Conservation (phyloP, 2,797 vertebrate species). For the Ctenochaetus hawaiiensis region DNA sequence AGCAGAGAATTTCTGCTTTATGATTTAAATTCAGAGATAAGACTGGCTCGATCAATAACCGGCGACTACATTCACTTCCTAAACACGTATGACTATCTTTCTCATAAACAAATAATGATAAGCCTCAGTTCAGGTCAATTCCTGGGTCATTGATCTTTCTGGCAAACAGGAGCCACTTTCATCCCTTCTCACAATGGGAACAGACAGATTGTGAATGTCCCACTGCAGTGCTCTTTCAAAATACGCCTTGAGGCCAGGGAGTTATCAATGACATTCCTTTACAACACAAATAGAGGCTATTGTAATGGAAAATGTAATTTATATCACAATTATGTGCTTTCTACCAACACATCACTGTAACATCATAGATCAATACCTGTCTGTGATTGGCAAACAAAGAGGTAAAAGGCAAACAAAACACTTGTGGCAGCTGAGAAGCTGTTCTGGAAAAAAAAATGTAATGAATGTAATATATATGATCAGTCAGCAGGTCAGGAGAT, state of each 20-base stretch:
- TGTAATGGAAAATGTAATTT: conserved; percentile 9
- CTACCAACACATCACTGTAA: background rate
- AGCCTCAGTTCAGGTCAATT: conserved; percentile 9
- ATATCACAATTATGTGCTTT: conserved; percentile 8
- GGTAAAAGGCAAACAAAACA: conserved; percentile 30
- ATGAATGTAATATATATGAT: background rate
- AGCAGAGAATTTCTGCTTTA: background rate
- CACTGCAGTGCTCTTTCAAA: conserved; percentile 13
- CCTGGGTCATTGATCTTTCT: conserved; percentile 21
- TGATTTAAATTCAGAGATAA: background rate
- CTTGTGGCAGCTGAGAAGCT: conserved; percentile 3
- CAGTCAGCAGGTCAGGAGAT: too few species aligned
- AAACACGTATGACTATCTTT: background rate
- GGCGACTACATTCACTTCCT: background rate
- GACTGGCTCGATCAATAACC: background rate
- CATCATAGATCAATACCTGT: conserved; percentile 21
- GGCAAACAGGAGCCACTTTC: conserved; percentile 29
- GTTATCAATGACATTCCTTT: conserved; percentile 24
- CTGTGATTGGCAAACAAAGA: conserved; percentile 18
- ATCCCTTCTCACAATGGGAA: background rate
- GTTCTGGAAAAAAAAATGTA: conserved; percentile 15
- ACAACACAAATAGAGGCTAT: conserved; percentile 2
- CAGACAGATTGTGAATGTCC: conserved; percentile 7
- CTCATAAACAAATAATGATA: conserved; percentile 1
- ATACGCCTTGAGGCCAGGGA: conserved; percentile 15